These are phyloP conservation scores for Chrysomallon squamiferum DNA, from an alignment of 1,140 invertebrate species.

Conservation along the genomic window DNA sequence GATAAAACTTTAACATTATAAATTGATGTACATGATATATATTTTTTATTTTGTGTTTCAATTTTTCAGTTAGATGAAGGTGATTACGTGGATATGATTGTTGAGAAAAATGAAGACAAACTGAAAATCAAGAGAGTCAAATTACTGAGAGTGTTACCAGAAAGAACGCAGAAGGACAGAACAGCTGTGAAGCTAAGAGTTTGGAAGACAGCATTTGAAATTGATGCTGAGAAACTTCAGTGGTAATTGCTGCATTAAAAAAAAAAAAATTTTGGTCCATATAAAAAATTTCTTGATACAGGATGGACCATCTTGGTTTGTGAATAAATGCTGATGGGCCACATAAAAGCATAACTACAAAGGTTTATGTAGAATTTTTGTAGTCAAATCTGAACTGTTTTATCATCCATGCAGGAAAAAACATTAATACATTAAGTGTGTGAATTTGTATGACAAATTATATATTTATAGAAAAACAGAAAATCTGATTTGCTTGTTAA, in stretches of 20 bases:
- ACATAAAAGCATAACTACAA: background rate
- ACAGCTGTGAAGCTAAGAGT: slow-evolving; percentile 17
- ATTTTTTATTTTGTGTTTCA: no score
- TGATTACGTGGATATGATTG: slow-evolving; percentile 27
- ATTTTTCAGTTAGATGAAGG: slow-evolving; percentile 14
- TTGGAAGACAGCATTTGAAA: slow-evolving; percentile 25
- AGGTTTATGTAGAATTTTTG: background rate
- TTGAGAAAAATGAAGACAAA: slow-evolving; percentile 16
- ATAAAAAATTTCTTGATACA: background rate
- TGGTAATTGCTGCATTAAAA: background rate
- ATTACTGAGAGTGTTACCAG: slow-evolving; percentile 17
- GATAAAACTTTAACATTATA: no score
- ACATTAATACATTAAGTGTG: no score
- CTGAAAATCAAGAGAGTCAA: slow-evolving; percentile 27
- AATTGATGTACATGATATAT: no score
- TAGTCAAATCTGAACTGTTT: no score
- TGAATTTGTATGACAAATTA: no score
- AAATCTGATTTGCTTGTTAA: no score
- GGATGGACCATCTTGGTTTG: background rate
- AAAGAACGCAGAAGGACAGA: slow-evolving; percentile 25
- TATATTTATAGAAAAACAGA: no score
- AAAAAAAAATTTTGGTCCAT: background rate
- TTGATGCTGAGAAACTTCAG: background rate
- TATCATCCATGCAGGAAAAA: no score
- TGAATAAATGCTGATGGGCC: background rate